Percentiles rank a stretch among this genome's conserved stretches.
phyloP scores from a whole-genome alignment of 2,888 invertebrate species.

The Lathronympha strigana region DNA sequence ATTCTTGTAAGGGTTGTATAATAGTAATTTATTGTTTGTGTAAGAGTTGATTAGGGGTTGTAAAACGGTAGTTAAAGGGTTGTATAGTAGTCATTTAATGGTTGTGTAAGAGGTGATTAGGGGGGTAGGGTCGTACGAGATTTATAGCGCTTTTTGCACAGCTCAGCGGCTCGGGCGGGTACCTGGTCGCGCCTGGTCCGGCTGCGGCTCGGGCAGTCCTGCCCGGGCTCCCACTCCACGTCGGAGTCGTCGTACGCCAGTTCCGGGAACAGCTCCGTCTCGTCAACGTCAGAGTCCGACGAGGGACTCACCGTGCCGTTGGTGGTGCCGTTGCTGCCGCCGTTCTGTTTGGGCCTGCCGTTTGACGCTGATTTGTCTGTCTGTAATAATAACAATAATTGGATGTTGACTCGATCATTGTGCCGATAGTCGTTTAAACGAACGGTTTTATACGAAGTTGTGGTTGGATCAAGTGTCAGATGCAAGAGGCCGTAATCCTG shows the following conservation, averaged over 20 bases:
- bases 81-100: too few species aligned
- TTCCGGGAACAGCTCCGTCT: slow-evolving; percentile 75
- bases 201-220: slow-evolving; percentile 66
- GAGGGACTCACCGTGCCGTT: slow-evolving; percentile 64
- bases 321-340: slow-evolving; percentile 36
- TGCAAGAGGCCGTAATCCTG: too few species aligned
- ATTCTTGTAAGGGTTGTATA: neutral
- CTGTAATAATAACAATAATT: slow-evolving; percentile 51
- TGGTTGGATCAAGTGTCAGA: too few species aligned
- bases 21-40: too few species aligned
- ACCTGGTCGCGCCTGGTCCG: slow-evolving; percentile 78
- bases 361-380: slow-evolving; percentile 54
- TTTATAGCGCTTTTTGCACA: too few species aligned
- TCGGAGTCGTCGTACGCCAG: slow-evolving; percentile 78
- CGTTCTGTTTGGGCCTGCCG: slow-evolving; percentile 57
- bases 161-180: slow-evolving; percentile 44
- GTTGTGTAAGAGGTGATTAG: too few species aligned
- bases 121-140: too few species aligned
- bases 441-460: too few species aligned
- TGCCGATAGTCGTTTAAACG: too few species aligned
- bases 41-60: too few species aligned
- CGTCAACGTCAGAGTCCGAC: slow-evolving; percentile 60
- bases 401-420: neutral
- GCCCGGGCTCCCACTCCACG: slow-evolving; percentile 61
- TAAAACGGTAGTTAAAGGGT: too few species aligned